phyloP scores from a whole-genome alignment of 2,797 vertebrate species.

The Poecilia velifera region DNA sequence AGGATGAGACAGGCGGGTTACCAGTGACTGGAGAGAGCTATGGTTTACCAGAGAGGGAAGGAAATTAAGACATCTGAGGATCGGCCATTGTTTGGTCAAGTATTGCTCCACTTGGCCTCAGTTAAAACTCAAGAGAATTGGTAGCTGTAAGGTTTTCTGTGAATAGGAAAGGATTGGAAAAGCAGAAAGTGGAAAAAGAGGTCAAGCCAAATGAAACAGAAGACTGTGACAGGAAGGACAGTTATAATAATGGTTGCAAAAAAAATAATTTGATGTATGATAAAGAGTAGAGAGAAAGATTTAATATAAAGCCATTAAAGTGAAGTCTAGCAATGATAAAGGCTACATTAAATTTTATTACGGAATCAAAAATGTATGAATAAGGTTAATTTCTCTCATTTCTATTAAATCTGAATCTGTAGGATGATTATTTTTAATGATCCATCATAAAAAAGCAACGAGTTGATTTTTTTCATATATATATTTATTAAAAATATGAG shows the following conservation, averaged over 20 bases:
- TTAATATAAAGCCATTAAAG: background rate
- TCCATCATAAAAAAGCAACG: background rate
- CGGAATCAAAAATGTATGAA: background rate
- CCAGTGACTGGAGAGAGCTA: slow-evolving; percentile 18
- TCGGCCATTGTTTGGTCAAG: slow-evolving; percentile 22
- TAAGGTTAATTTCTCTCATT: background rate
- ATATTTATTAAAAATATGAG: background rate
- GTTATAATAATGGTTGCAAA: background rate
- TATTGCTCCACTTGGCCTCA: slow-evolving; percentile 2
- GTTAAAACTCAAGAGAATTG: background rate
- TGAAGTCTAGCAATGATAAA: background rate
- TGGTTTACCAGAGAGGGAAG: background rate
- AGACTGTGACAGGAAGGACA: background rate
- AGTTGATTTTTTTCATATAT: background rate
- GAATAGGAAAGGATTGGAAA: background rate
- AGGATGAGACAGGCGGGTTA: slow-evolving; percentile 14
- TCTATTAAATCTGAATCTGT: background rate
- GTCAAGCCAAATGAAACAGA: background rate
- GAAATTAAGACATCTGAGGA: slow-evolving; percentile 25
- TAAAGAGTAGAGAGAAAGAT: background rate
- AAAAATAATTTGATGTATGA: background rate
- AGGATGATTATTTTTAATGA: background rate
- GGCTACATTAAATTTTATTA: background rate
- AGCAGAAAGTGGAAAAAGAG: background rate
- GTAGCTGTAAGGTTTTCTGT: background rate